These are phyloP conservation scores for Cuniculus paca DNA, from an alignment of 2,797 vertebrate species.

Conservation along the genomic window DNA sequence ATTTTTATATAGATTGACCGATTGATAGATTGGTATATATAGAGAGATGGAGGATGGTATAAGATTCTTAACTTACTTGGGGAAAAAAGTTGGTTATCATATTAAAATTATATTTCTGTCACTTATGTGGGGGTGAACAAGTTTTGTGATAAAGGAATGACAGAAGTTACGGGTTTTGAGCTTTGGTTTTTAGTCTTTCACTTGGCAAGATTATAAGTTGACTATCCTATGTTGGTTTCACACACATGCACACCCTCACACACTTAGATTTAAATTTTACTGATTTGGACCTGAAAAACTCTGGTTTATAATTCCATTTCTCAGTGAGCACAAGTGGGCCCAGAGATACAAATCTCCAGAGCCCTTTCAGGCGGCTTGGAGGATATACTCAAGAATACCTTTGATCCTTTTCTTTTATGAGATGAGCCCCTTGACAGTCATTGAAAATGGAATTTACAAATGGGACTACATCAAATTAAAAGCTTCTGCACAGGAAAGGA, in stretches of 20 bases:
- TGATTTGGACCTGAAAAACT: slow-evolving; percentile 12
- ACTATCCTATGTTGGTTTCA: not conserved
- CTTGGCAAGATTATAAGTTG: slow-evolving; percentile 17
- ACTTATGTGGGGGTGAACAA: not conserved
- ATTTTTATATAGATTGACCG: not conserved
- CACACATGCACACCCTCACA: not conserved
- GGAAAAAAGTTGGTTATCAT: not conserved
- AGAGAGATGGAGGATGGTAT: not conserved
- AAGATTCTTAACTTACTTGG: not conserved
- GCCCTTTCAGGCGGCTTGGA: not conserved
- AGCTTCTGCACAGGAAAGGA: not conserved
- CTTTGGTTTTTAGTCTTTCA: not conserved
- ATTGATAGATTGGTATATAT: not conserved
- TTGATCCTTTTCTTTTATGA: not conserved
- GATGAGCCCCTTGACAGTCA: not conserved
- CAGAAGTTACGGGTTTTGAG: not conserved
- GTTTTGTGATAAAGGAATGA: not conserved
- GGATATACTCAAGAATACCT: not conserved
- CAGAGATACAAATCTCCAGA: not conserved
- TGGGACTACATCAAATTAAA: not conserved
- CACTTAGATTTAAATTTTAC: not conserved
- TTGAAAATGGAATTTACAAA: not conserved
- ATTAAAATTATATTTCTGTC: not conserved
- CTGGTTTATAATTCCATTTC: not conserved
- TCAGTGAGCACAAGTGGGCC: not conserved